Base-by-base conservation (phyloP, 2,113 vertebrate genomes). In the Maccullochella peelii region DNA sequence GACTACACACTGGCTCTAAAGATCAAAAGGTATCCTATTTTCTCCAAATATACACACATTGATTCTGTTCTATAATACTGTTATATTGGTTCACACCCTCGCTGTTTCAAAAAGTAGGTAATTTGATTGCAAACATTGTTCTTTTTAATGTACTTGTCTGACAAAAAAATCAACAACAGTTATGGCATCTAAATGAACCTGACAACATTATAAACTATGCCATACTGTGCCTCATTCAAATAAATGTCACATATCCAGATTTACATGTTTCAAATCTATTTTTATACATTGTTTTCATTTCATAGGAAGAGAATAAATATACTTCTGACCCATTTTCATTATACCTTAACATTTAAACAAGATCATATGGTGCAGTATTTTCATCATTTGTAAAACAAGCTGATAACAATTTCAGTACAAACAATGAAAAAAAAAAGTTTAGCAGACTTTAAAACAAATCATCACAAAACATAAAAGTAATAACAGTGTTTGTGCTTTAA, bases 201-300 rank as follows among this genome's bases (percentile, higher is more conserved):
- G 82, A 95, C 94, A 90, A 95, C 93, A 94, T 94, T 94, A 92
- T 92, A 95, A 96, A 94, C 94, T 94, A 94, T 95, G 95, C 94
- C 94, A 95, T 89, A 92, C 92, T 94, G 93, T 84, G 90, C 86
- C 87, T 92, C 90, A 93, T 94, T 95, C 82, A 93, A 93, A 94
- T 93, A 90, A 93, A 94, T 90, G 88, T 91, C 91, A 94, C 90
- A 93, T 88, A 93, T 92, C 89, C 89, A 90, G 89, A 93, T 92
- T 91, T 91, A 92, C 92, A 92, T 86, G 84, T 93, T 91, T 93
- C 91, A 93, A 92, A 90, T 91, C 86, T 92, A 79, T 91, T 90
- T 89, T 91, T 93, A 90, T 94, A 94, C 93, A 95, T 81, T 77
- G 84, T 91, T 92, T 92, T 92, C 74, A 93, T 91, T n/a, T n/a